Base-by-base conservation (phyloP, 2,797 vertebrate genomes). In the Hydrocynus forskahlii region DNA sequence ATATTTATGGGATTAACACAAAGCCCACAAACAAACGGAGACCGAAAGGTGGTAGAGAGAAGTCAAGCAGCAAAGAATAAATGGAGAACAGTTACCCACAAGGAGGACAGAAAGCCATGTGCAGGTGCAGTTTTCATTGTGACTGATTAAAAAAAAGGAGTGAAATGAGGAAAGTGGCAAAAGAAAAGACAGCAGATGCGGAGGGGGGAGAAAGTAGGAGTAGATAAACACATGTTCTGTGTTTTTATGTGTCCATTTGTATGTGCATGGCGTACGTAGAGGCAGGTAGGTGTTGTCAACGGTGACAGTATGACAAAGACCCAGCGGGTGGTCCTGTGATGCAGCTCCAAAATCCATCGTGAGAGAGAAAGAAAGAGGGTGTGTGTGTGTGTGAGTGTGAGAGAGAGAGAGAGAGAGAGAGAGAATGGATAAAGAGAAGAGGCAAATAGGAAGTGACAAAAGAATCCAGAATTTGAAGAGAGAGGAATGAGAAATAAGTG, bases 271-370 rank as follows among this genome's bases (percentile, higher is more conserved):
- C n/a, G 12, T 35, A n/a, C 25, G n/a, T 52, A 25, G 9, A 54
- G 54, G 54, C 17, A 59, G 54, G 54, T 54, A 74, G 71, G 71
- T 74, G 71, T 74, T 74, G 71, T 74, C 59, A 35, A 74, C 59
- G 54, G 71, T 74, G 54, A 59, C 54, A 74, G 35, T 6, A 16
- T 74, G 71, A 74, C 71, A 74, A 74, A 74, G 35, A 43, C 54
- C 54, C 71, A 74, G 19, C 19, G 54, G 54, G 71, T 38, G 54
- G 71, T n/a, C 71, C 71, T n/a, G 54, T 74, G 71, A 59, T 10
- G 71, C 71, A 74, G 35, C 54, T 21, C 35, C 10, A 54, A 74
- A 35, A 74, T 54, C 35, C 25, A 72, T 57, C 43, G 9, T 25
- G 2, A 55, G 50, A 35, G 50, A 35, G 63, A 40, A 35, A 40